Percentiles rank a stretch among this genome's conserved stretches.
Conservation (phyloP, 2,113 vertebrate genomes). For the Lepisosteus oculatus region DNA sequence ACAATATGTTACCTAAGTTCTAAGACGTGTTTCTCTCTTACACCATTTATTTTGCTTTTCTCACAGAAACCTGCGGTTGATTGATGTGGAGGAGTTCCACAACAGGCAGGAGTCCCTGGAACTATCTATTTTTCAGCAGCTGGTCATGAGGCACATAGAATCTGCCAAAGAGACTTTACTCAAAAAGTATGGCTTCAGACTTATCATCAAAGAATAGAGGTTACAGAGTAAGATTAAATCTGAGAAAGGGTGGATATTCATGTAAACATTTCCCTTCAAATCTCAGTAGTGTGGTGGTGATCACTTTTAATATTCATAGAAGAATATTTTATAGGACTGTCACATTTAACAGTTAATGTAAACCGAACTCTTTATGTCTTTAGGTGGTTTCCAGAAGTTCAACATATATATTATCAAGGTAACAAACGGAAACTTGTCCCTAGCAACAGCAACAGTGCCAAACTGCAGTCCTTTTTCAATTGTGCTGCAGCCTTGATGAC, state of each 20-base stretch:
- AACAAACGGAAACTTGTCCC: conserved; percentile 68
- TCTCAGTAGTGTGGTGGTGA: too few relatives aligned
- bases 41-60: neutral
- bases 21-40: neutral
- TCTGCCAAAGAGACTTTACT: conserved; percentile 65
- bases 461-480: conserved; percentile 74
- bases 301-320: too few relatives aligned
- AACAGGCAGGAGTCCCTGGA: conserved; percentile 71
- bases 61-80: conserved; percentile 75
- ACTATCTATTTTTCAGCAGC: conserved; percentile 68
- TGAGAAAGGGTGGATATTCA: too few relatives aligned
- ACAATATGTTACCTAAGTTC: too few relatives aligned
- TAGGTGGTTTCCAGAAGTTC: conserved; percentile 81
- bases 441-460: conserved; percentile 49
- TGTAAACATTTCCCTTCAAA: too few relatives aligned
- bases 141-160: conserved; percentile 68
- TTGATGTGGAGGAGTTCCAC: conserved; percentile 73
- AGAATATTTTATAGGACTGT: too few relatives aligned
- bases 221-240: too few relatives aligned
- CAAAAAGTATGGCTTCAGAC: conserved; percentile 60
- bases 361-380: conserved; percentile 34
- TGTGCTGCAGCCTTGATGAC: conserved; percentile 79
- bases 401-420: conserved; percentile 73
- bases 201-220: too few relatives aligned
- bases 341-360: too few relatives aligned